phyloP scores from a whole-genome alignment of 2,888 invertebrate species.

The Bellardia bayeri region DNA sequence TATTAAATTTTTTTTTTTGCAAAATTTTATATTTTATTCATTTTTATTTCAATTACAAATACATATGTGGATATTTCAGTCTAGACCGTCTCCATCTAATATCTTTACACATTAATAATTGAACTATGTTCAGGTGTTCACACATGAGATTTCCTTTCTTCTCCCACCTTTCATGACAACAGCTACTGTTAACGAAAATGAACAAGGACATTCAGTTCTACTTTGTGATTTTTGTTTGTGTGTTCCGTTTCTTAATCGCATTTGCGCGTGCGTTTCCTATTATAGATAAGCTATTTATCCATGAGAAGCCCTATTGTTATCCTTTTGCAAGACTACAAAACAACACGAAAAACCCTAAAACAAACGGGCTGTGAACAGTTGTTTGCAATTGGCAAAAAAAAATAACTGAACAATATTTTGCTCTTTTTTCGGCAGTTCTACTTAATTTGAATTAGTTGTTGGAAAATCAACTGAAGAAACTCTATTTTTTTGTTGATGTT shows the following conservation, averaged over 20 bases:
- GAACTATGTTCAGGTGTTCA: constrained; percentile 52
- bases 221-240: constrained; percentile 30
- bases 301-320: constrained; percentile 66
- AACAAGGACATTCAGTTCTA: constrained; percentile 32
- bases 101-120: constrained; percentile 28
- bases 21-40: background rate
- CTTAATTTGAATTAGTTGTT: constrained; percentile 33
- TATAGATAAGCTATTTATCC: constrained; percentile 67
- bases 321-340: constrained; percentile 53
- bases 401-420: constrained; percentile 52
- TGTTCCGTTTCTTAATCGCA: constrained; percentile 58
- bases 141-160: background rate
- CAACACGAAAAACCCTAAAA: constrained; percentile 36
- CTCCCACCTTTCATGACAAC: background rate
- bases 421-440: constrained; percentile 37
- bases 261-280: constrained; percentile 70
- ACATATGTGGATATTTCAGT: background rate
- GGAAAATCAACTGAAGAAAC: constrained; percentile 18
- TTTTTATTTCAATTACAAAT: background rate
- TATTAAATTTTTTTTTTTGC: background rate
- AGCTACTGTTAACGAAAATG: background rate
- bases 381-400: constrained; percentile 32
- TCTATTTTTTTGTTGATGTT: constrained; percentile 61
- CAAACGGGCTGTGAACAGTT: constrained; percentile 61
- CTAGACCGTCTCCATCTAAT: constrained; percentile 25